phyloP scores from a whole-genome alignment of 1,140 invertebrate genomes.

The Trigoniulus corallinus region DNA sequence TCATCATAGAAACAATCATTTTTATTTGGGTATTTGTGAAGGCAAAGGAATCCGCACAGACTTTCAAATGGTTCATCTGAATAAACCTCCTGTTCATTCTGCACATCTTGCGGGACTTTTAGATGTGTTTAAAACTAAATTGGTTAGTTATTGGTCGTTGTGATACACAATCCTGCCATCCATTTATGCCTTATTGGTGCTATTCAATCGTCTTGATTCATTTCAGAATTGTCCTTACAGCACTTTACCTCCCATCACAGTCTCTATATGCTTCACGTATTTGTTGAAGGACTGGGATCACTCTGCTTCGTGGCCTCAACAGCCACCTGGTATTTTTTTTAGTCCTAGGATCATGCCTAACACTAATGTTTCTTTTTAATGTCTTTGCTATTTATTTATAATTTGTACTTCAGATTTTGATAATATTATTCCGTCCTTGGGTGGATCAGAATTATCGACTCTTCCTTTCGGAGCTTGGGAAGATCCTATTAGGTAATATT shows the following conservation, averaged over 20 bases:
- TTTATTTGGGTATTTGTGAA: conserved; percentile 60
- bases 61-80: conserved; percentile 78
- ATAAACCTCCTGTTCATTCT: conserved; percentile 58
- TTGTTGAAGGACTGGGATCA: conserved; percentile 48
- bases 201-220: no score
- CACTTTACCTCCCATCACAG: conserved; percentile 25
- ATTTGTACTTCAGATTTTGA: conserved; percentile 39
- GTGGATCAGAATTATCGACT: conserved; percentile 35
- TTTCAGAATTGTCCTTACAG: neutral
- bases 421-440: conserved; percentile 40
- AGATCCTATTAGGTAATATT: conserved; percentile 47
- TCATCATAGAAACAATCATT: conserved; percentile 57
- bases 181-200: neutral
- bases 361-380: neutral
- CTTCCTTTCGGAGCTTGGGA: conserved; percentile 67
- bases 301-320: conserved; percentile 43
- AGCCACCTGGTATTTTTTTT: conserved; percentile 31
- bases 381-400: neutral
- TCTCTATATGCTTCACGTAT: conserved; percentile 70
- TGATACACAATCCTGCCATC: neutral
- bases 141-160: conserved; percentile 18
- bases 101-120: conserved; percentile 51
- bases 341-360: neutral
- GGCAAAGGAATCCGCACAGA: conserved; percentile 51
- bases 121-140: conserved; percentile 30